Conservation (phyloP, 2,888 invertebrate genomes). For the Agelastica alni region DNA sequence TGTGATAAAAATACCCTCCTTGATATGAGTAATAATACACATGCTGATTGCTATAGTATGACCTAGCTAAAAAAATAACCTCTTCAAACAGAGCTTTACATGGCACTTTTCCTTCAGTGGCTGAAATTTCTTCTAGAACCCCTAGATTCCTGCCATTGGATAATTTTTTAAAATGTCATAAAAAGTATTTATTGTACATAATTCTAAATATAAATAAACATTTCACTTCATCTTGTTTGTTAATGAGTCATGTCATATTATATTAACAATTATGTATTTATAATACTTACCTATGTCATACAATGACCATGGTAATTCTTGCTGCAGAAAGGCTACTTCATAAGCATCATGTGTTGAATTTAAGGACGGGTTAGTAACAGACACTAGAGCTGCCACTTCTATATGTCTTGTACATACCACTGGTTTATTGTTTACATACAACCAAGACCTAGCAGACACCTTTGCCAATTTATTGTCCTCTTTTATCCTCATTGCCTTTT, state of each 20-base stretch:
- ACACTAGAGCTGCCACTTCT: conserved; percentile 92
- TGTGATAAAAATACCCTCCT: conserved; percentile 88
- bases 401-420: conserved; percentile 86
- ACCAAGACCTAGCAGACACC: conserved; percentile 88
- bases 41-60: conserved; percentile 86
- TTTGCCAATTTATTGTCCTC: conserved; percentile 85
- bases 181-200: too few species aligned
- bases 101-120: conserved; percentile 69
- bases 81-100: conserved; percentile 79
- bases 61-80: conserved; percentile 80
- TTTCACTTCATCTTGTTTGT: too few species aligned
- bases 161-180: conserved; percentile 82
- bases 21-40: conserved; percentile 96
- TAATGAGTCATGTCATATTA: too few species aligned
- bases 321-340: conserved; percentile 87
- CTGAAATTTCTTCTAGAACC: conserved; percentile 84
- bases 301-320: conserved; percentile 85
- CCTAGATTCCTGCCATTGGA: conserved; percentile 96
- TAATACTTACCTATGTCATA: conserved; percentile 70
- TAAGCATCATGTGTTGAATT: conserved; percentile 85
- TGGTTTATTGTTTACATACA: conserved; percentile 90
- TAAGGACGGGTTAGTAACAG: conserved; percentile 89
- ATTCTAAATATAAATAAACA: too few species aligned
- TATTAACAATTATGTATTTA: too few species aligned
- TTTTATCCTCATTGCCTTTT: conserved; percentile 93